Evolutionary conservation across 2,888 invertebrate genomes (phyloP), one percentile per base, ranked within the genome.

Genomic region (Acrocera orbiculus): DNA sequence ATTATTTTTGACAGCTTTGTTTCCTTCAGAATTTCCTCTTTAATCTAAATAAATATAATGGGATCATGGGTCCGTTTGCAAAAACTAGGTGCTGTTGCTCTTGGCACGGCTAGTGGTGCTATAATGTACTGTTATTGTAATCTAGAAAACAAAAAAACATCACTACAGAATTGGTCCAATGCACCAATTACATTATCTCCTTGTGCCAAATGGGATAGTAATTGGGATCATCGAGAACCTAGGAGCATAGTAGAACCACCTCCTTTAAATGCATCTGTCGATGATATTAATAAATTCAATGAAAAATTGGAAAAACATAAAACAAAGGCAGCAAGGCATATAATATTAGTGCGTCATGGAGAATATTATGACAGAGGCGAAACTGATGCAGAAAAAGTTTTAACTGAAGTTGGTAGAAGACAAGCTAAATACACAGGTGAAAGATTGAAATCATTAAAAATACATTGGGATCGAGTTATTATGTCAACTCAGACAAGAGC

Each of bases 401-500:
- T 95, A 9, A 93, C 95, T 0, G 68, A 73, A 29, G 63, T 90
- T 36, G 92, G 92, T 69, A 61, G 61, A 39, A 36, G 72, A 38
- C 96, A 98, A 64, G 96, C 96, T 0, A 71, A 75, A 24, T 56
- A 73, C 23, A 86, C 93, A 0, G 98, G 93, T 0, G 62, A 74
- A 45, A 69, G 95, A 14, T 61, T 98, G 34, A 74, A 76, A 34
- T 70, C 73, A 24, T 61, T 93, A 16, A 69, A 70, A 43, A 69
- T 85, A 29, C 79, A 83, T 29, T 93, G 82, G 67, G 76, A 81
- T 25, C 56, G 68, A 16, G 62, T 96, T 15, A 67, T 89, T 3
- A 72, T 76, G 42, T 96, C 95, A 0, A 92, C 92, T 0, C 90
- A 96, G 92, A 73, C 77, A 0, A 64, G 96, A 41, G 96, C 96